Base-by-base conservation (phyloP, 2,888 invertebrate genomes). In the Liopterus haemorrhoidalis region DNA sequence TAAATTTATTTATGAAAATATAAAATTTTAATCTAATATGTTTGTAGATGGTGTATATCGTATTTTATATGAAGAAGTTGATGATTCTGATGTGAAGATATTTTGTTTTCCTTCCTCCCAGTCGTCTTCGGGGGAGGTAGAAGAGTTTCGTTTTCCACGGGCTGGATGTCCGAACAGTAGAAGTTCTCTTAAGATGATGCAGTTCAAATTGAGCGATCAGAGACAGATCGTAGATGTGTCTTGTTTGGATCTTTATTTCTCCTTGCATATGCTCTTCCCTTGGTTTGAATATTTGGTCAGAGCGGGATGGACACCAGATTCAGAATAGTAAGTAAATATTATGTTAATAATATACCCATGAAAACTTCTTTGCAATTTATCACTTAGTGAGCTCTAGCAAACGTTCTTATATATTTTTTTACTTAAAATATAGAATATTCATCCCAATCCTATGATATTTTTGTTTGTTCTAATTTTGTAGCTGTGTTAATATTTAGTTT, bases 261-360 rank as follows among this genome's bases (percentile, higher is more conserved):
- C 87, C 0, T 67, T 92, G n/a, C 75, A 81, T 33, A 79, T 82
- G 41, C 75, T 88, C 48, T 93, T 93, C 64, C 88, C 92, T 0
- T 91, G 91, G 88, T 81, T 88, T 71, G 97, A 99, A 63, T 99
- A 99, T 68, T 74, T 99, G 52, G 90, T 94, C 1, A 71, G 97
- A 53, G 90, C 88, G 9, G 96, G 95, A 0, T 99, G 97, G 96
- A 90, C 90, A 0, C 88, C 91, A 0, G 86, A 91, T 63, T 87
- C 90, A 19, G 79, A 85, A 59, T 84, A 79, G 94, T 94, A 70
- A 80, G 85, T 75, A 43, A 28, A 42, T 37, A 31, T 11, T 22
- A 21, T 19, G n/a, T 22, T 6, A 12, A 11, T 12, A 36, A 21
- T 8, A 8, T 22, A 6, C 5, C 22, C 8, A 22, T 22, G 6